Evolutionary conservation across 53 echinoderm and acorn worm species (phyloP), one percentile per base, ranked within the genome.

Genomic region (Astropecten irregularis): DNA sequence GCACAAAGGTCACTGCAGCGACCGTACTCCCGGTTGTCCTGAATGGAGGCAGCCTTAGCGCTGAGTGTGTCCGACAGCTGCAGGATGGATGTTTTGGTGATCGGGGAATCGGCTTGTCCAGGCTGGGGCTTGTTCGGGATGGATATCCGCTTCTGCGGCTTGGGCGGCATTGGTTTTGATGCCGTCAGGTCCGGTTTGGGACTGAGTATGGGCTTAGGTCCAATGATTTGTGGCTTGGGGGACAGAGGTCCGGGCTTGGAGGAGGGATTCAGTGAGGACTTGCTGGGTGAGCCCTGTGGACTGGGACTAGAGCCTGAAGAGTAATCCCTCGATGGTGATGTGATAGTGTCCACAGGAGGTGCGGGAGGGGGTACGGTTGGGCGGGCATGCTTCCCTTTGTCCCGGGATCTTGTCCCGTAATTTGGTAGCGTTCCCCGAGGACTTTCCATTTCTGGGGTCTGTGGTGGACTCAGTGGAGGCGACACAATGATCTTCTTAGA

Each of bases 341-440:
- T 40, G 26, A 79, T 34, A 31, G 42, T 40, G 29, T 79, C 79
- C 2, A 59, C 47, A 22, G 97, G 99, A 16, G 99, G 99, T 20
- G 92, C 92, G 32, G 99, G 99, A 3, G 99, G 99, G 53, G 92
- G 94, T 44, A 83, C 76, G 13, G 90, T 84, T 16, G 99, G 99
- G 26, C 92, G 79, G 2, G 86, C 84, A 47, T 10, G 79, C 46
- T 60, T 59, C 5, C 29, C 79, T 47, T 79, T 84, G 60, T 76
- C 66, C 68, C 57, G 18, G 61, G 85, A 53, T 47, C 60, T 58
- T 1, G 69, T 76, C 23, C 89, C 84, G 52, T 76, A 73, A 40
- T 76, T 79, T 55, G 61, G 74, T 38, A 76, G 22, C 14, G 86
- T 74, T 35, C 82, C 50, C 35, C n/a, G 34, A 35, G 59, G 81